Evolutionary conservation across 2,888 invertebrate genomes (phyloP).

Genomic region (Dugesia japonica): DNA sequence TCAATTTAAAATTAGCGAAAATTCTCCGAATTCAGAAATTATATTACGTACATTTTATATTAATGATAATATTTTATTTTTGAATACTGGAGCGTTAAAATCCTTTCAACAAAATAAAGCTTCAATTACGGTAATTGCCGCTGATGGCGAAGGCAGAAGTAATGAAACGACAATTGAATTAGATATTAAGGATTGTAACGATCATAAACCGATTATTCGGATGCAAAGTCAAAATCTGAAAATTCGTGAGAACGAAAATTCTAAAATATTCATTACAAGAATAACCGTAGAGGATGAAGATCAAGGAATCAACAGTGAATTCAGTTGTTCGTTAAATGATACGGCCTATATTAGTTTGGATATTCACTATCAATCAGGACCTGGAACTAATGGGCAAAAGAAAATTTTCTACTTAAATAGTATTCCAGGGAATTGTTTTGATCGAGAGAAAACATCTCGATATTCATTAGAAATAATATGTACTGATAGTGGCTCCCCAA

Average conservation of each 20-base stretch:
- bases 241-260: neutral
- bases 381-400: neutral
- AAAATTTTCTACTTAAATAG: neutral
- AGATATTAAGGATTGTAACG: conserved; percentile 25
- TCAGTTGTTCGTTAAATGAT: conserved; percentile 23
- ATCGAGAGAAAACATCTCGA: neutral
- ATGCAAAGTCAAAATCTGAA: neutral
- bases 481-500: neutral
- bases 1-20: conserved; percentile 9
- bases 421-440: neutral
- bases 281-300: conserved; percentile 14
- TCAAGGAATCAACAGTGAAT: conserved; percentile 28
- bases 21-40: neutral
- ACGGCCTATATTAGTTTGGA: conserved; percentile 6
- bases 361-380: neutral
- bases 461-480: neutral
- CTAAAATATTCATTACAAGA: neutral
- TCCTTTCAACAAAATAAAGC: neutral
- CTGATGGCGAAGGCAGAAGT: conserved; percentile 23
- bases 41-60: conserved; percentile 22
- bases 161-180: conserved; percentile 25
- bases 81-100: conserved; percentile 1
- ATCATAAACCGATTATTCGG: conserved; percentile 14
- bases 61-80: conserved; percentile 8
- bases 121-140: conserved; percentile 6